phyloP scores from a whole-genome alignment of 2,113 vertebrate species.

The Hyaena hyaena region DNA sequence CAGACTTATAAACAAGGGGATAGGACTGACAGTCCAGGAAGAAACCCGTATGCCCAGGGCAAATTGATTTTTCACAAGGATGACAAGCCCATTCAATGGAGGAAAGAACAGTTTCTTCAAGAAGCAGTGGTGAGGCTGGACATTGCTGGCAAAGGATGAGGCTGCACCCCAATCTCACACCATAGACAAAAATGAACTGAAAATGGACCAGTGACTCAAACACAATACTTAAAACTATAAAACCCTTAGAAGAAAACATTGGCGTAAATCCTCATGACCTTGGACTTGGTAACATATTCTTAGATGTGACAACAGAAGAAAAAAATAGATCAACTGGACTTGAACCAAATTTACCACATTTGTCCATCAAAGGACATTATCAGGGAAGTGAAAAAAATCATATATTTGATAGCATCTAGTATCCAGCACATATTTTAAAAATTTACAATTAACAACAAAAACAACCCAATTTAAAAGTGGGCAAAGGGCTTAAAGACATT shows the following conservation, averaged over 20 bases:
- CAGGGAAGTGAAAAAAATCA: conserved; percentile 7
- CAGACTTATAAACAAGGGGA: neutral
- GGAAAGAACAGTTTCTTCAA: neutral
- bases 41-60: neutral
- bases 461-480: neutral
- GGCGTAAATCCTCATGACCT: neutral
- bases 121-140: neutral
- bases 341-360: neutral
- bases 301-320: neutral
- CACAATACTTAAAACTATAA: neutral
- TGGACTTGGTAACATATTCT: neutral
- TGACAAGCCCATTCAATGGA: neutral
- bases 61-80: neutral
- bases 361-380: neutral
- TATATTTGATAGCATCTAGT: neutral
- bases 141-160: neutral
- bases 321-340: neutral
- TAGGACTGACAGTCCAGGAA: neutral
- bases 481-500: neutral
- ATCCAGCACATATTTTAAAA: neutral
- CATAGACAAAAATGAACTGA: neutral
- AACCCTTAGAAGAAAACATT: neutral
- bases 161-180: neutral
- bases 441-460: neutral
- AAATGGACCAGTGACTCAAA: neutral